phyloP scores from a whole-genome alignment of 2,888 invertebrate species.

The Cryptocephalus moraei region DNA sequence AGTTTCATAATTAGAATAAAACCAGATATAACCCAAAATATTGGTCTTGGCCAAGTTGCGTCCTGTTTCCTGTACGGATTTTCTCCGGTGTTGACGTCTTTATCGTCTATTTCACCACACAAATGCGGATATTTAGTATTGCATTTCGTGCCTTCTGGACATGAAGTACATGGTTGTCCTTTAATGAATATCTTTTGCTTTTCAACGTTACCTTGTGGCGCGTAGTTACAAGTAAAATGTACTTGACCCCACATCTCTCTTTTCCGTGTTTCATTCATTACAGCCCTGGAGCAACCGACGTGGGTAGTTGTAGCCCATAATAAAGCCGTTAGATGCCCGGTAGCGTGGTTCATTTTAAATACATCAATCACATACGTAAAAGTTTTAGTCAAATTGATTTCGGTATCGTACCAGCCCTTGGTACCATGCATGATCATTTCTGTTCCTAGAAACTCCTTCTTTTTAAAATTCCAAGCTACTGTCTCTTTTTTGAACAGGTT shows the following conservation, averaged over 20 bases:
- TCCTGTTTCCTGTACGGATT: neutral
- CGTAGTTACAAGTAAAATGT: constrained; percentile 11
- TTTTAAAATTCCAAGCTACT: constrained; percentile 5
- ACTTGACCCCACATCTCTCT: neutral
- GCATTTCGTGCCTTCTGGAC: constrained; percentile 29
- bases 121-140: constrained; percentile 4
- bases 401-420: neutral
- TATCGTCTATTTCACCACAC: constrained; percentile 9
- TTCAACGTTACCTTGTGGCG: constrained; percentile 3
- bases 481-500: constrained; percentile 3
- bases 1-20: too few relatives aligned
- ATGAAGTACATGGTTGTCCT: constrained; percentile 6
- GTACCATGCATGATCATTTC: neutral
- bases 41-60: too few relatives aligned
- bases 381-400: neutral
- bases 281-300: constrained; percentile 11
- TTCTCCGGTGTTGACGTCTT: neutral
- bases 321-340: constrained; percentile 14
- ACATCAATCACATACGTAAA: neutral
- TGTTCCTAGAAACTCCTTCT: neutral
- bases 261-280: neutral
- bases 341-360: constrained; percentile 1
- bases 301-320: constrained; percentile 14
- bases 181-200: constrained; percentile 1
- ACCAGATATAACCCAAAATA: too few relatives aligned